These are phyloP conservation scores for Bilobella aurantiaca DNA, from an alignment of 1,140 invertebrate species.

Conservation along the genomic window DNA sequence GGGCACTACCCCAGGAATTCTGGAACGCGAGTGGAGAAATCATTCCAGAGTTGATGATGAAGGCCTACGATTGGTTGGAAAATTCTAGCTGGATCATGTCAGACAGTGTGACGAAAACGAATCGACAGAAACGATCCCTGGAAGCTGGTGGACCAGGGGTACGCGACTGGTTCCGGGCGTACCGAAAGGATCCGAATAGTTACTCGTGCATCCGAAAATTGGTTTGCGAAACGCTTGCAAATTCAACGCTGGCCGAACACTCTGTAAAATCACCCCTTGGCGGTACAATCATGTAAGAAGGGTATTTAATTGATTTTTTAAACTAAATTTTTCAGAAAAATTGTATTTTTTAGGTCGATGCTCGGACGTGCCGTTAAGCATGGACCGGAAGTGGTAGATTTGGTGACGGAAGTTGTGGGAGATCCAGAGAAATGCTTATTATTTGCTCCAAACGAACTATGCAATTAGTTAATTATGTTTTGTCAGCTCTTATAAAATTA, in stretches of 20 bases:
- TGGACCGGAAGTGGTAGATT: conserved; percentile 10
- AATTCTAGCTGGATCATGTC: background rate
- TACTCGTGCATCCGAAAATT: conserved; percentile 26
- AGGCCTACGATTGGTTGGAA: conserved; percentile 21
- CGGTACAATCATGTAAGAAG: conserved; percentile 20
- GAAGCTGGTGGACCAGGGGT: background rate
- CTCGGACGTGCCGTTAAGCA: conserved; percentile 10
- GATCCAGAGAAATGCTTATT: conserved; percentile 20
- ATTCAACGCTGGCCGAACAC: conserved; percentile 17
- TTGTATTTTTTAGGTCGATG: conserved; percentile 4
- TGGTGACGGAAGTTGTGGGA: conserved; percentile 12
- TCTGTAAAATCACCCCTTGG: conserved; percentile 22
- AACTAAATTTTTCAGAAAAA: conserved; percentile 8
- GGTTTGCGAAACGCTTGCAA: conserved; percentile 24
- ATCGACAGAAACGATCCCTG: background rate
- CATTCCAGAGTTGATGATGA: conserved; percentile 23
- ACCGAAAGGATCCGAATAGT: conserved; percentile 22
- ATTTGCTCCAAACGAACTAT: background rate
- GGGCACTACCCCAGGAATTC: background rate
- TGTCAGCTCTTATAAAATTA: background rate
- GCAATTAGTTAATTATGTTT: conserved; percentile 1
- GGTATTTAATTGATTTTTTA: conserved; percentile 1
- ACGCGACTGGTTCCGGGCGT: conserved; percentile 23
- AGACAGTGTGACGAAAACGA: background rate
- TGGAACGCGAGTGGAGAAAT: conserved; percentile 12